These are phyloP conservation scores for Acrobasis consociella DNA, from an alignment of 2,888 invertebrate species.

Conservation along the genomic window DNA sequence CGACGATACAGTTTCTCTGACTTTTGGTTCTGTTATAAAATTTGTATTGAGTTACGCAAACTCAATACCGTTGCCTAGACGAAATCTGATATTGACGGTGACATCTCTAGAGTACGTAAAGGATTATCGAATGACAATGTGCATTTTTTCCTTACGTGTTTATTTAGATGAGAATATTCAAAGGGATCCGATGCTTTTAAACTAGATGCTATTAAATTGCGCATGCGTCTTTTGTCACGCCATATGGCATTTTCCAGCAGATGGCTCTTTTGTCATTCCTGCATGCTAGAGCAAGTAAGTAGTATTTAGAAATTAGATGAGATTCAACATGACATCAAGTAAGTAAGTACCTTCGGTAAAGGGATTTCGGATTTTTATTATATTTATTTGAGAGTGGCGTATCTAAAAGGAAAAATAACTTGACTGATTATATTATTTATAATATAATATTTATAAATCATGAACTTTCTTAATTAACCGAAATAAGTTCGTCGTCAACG, in stretches of 20 bases:
- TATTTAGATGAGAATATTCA: conserved; percentile 63
- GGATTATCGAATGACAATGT: conserved; percentile 81
- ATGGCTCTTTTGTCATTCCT: conserved; percentile 67
- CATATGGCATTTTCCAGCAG: conserved; percentile 79
- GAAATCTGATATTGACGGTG: conserved; percentile 80
- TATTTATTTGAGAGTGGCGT: too few species aligned
- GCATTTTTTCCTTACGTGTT: conserved; percentile 64
- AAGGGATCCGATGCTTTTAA: conserved; percentile 65
- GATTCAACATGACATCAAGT: conserved; percentile 38
- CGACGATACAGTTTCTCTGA: conserved; percentile 42
- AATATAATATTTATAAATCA: too few species aligned
- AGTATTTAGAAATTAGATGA: conserved; percentile 40
- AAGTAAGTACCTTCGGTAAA: background rate
- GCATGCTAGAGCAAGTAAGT: conserved; percentile 55
- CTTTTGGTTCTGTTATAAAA: conserved; percentile 42
- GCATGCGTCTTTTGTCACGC: conserved; percentile 73
- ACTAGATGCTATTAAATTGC: conserved; percentile 81
- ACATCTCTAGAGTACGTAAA: conserved; percentile 78
- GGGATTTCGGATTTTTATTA: too few species aligned
- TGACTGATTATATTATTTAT: too few species aligned
- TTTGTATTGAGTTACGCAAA: conserved; percentile 80
- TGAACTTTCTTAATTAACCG: too few species aligned
- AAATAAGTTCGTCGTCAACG: too few species aligned
- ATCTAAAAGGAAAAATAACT: too few species aligned
- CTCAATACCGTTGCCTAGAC: conserved; percentile 74